These are phyloP conservation scores for Cydia splendana DNA, from an alignment of 1,140 invertebrate genomes.

Conservation along the genomic window DNA sequence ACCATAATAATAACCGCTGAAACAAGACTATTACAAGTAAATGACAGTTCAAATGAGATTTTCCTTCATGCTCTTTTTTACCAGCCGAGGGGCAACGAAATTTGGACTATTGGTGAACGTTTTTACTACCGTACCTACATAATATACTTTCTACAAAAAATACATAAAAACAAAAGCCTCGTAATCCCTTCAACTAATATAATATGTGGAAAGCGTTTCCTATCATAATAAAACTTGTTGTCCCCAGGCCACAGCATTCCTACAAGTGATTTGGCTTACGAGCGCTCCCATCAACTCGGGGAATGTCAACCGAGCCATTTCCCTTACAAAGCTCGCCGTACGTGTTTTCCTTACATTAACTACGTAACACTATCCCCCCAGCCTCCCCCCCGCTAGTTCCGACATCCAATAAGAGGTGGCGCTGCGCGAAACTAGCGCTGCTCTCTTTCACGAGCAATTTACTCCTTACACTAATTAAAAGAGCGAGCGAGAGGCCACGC, in stretches of 20 bases:
- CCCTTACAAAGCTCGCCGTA: conserved; percentile 68
- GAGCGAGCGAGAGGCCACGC: conserved; percentile 75
- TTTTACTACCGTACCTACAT: conserved; percentile 1
- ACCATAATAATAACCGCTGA: not conserved
- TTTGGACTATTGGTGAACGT: not conserved
- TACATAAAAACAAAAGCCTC: conserved; percentile 12
- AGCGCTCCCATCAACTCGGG: conserved; percentile 63
- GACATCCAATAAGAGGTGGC: conserved; percentile 77
- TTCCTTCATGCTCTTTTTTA: not conserved
- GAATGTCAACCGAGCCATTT: conserved; percentile 73
- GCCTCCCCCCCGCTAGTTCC: conserved; percentile 58
- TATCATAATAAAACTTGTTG: conserved; percentile 33
- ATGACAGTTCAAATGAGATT: not conserved
- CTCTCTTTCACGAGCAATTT: conserved; percentile 77
- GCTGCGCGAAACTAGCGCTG: conserved; percentile 66
- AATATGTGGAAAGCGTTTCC: conserved; percentile 28
- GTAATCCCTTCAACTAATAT: conserved; percentile 31
- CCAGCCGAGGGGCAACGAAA: not conserved
- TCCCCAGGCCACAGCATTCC: conserved; percentile 33
- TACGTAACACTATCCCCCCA: conserved; percentile 66
- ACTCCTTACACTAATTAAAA: conserved; percentile 80
- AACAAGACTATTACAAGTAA: not conserved
- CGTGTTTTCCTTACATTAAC: conserved; percentile 77
- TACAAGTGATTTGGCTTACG: conserved; percentile 60
- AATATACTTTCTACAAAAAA: not conserved